Evolutionary conservation across 35 echinoderm and acorn worm genomes (phyloP), one percentile per base, ranked within the genome.

Genomic region (Anneissia japonica): DNA sequence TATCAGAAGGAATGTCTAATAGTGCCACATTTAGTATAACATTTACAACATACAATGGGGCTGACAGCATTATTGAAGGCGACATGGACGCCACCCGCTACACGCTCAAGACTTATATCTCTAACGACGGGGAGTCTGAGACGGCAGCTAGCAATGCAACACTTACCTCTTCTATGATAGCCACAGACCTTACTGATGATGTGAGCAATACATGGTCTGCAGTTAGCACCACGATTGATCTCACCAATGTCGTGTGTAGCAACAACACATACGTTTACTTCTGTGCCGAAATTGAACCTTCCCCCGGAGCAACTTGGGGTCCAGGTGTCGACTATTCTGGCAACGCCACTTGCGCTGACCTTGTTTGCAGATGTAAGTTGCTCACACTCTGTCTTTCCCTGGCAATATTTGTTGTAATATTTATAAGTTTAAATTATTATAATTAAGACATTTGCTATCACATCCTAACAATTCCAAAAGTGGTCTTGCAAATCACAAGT

Each of bases 301-400:
- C 75, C 37, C 55, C 81, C 26, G 79, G 81, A 13, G 37, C 43
- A 35, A 90, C 6, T 35, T 90, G 88, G 88, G 46, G 36, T 21
- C n/a, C n/a, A n/a, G 38, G 35, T 0, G 88, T 90, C 7, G 88
- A 90, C 35, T 85, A 83, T 28, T 64, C 46, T 39, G 84, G 84
- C 81, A 78, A 51, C 21, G 83, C 88, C 23, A 35, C 75, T 36
- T 90, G 88, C 41, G 26, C 32, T 1, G 29, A 2, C 40, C 34
- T 90, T 46, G 64, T 46, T 31, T 90, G 88, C 40, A 90, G 84
- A 84, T 80, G 88, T 90, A 77, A 77, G 37, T n/a, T n/a, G n/a
- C n/a, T n/a, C n/a, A n/a, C n/a, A n/a, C n/a, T n/a, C n/a, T n/a
- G n/a, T n/a, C n/a, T n/a, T n/a, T n/a, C n/a, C n/a, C n/a, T n/a